Base-by-base conservation (phyloP, 2,888 invertebrate genomes). In the Syrista parreyssii region DNA sequence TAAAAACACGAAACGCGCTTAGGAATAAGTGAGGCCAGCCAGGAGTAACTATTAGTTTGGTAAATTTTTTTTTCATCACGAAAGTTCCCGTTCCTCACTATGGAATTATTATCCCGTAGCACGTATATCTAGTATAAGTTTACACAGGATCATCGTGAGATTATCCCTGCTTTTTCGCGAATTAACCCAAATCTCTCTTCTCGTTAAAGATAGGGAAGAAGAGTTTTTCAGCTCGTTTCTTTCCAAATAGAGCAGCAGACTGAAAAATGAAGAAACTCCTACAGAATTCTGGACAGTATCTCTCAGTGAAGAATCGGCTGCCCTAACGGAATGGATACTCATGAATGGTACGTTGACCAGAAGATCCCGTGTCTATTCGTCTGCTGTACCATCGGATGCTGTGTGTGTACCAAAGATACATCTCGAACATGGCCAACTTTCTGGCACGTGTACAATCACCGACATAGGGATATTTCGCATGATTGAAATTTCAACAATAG, bases 261-360 rank as follows among this genome's bases (percentile, higher is more conserved):
- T 68, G 74, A 78, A 78, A 75, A 73, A 78, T 74, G 73, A 74
- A 75, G 74, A 74, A 81, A 81, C 72, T 40, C 40, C 55, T 55
- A 55, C 23, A 23, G 23, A 23, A 55, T 23, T 23, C 55, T 55
- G 23, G 23, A 55, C 23, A 9, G 15, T 9, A 23, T 55, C 55
- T 40, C 40, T 40, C 15, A 15, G 9, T 2, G 55, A 23, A 55
- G 55, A 55, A 55, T 55, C 55, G 55, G 6, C 23, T 55, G 9
- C 55, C 6, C 55, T 55, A 23, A 55, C 55, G 55, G 23, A 55
- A 55, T 55, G 55, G 55, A 55, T 55, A 55, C 83, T 86, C 83
- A 85, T 85, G 85, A 88, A 87, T 86, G 85, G 85, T 86, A 85
- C 86, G 79, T 87, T 87, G 86, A 86, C 86, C 86, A 83, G 82